These are phyloP conservation scores for Neodontobutis hainanensis DNA, from an alignment of 2,113 vertebrate species.

Conservation along the genomic window DNA sequence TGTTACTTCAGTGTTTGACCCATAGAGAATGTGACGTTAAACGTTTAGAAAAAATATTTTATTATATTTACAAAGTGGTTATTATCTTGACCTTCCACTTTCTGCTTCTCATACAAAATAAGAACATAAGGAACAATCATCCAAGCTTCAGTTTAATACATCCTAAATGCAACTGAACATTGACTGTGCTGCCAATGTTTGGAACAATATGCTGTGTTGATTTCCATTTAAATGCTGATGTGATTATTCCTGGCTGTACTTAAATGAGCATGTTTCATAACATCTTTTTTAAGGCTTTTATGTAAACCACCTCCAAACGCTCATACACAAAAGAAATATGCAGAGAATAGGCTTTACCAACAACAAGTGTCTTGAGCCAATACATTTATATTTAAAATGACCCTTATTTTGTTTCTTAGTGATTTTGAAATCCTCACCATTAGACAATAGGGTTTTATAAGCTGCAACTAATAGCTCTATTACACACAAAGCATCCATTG, in stretches of 20 bases:
- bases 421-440: too few species aligned
- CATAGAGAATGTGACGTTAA: too few species aligned
- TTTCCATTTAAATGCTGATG: constrained; percentile 44
- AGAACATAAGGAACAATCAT: constrained; percentile 11
- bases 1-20: too few species aligned
- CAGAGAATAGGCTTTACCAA: constrained; percentile 19
- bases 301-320: constrained; percentile 31
- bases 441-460: not conserved
- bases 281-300: constrained; percentile 37
- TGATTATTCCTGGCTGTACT: constrained; percentile 37
- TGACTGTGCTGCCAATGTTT: constrained; percentile 12
- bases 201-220: constrained; percentile 24
- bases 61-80: not conserved
- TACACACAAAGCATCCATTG: not conserved
- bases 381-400: not conserved
- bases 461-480: not conserved
- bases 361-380: not conserved
- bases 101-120: not conserved
- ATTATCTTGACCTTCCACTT: not conserved
- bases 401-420: not conserved
- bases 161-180: constrained; percentile 7
- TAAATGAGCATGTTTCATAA: constrained; percentile 49
- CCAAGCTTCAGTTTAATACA: constrained; percentile 18
- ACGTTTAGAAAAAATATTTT: too few species aligned
- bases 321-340: constrained; percentile 1